These are phyloP conservation scores for Lepidonotus clava DNA, from an alignment of 2,888 invertebrate genomes.

Conservation along the genomic window DNA sequence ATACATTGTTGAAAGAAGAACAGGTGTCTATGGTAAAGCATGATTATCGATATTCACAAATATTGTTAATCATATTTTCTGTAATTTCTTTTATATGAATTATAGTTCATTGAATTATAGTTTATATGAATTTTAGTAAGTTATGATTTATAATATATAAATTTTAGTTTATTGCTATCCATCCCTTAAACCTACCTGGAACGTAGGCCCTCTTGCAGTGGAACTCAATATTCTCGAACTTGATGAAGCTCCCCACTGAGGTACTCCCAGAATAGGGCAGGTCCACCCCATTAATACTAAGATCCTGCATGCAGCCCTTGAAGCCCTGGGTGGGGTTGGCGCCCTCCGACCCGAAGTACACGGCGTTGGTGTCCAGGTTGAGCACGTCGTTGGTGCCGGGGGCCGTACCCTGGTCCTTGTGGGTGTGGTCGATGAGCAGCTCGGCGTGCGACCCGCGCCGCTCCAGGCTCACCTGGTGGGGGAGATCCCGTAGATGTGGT, in stretches of 20 bases:
- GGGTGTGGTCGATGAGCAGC: slow-evolving; percentile 88
- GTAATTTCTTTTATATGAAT: no score
- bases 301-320: slow-evolving; percentile 89
- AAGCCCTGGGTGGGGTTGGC: slow-evolving; percentile 70
- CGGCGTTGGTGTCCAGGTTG: slow-evolving; percentile 90
- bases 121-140: no score
- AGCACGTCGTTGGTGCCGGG: slow-evolving; percentile 91
- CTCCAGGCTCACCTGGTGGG: slow-evolving; percentile 86
- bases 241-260: slow-evolving; percentile 80
- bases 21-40: no score
- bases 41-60: no score
- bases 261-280: slow-evolving; percentile 84
- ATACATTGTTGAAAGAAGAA: no score
- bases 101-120: no score
- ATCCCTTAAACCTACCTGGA: slow-evolving; percentile 52
- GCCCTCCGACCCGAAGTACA: slow-evolving; percentile 92
- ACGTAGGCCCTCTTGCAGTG: slow-evolving; percentile 75
- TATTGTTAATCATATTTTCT: no score
- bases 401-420: slow-evolving; percentile 86
- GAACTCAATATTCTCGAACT: slow-evolving; percentile 78
- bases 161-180: no score
- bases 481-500: no score
- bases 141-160: no score
- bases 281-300: slow-evolving; percentile 87
- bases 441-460: slow-evolving; percentile 89